A percentile compares a stretch with the other conserved stretches of the same genome.
Conservation (phyloP, 2,888 invertebrate genomes). For the Pegoplata infirma region DNA sequence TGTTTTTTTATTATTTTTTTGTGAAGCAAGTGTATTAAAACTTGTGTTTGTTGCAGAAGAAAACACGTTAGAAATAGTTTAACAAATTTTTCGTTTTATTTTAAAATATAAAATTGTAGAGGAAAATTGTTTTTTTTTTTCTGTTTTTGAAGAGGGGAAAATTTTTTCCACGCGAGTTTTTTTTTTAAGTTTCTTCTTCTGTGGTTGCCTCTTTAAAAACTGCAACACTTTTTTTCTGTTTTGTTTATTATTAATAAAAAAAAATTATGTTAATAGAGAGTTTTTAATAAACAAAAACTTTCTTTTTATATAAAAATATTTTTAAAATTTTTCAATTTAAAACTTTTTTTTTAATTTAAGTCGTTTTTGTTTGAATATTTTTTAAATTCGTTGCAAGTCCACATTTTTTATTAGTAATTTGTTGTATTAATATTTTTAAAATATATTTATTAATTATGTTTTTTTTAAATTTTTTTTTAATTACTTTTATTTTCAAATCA, state of each 20-base stretch:
- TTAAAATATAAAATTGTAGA: slow-evolving; percentile 30
- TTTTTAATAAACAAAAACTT: slow-evolving; percentile 33
- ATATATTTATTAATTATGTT: too few relatives aligned
- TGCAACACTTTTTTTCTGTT: slow-evolving; percentile 19
- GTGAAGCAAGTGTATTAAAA: slow-evolving; percentile 50
- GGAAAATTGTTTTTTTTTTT: slow-evolving; percentile 49
- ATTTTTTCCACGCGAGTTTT: slow-evolving; percentile 44
- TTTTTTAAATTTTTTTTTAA: neutral
- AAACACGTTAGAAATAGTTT: slow-evolving; percentile 42
- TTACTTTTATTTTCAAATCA: slow-evolving; percentile 24
- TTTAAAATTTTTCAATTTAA: neutral
- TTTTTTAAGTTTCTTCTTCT: slow-evolving; percentile 7
- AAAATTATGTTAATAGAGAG: slow-evolving; percentile 26
- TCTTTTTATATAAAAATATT: slow-evolving; percentile 33
- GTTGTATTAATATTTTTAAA: too few relatives aligned
- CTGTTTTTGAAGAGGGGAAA: slow-evolving; percentile 35
- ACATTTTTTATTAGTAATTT: slow-evolving; percentile 12
- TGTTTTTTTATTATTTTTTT: too few relatives aligned
- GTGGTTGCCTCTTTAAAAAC: slow-evolving; percentile 21
- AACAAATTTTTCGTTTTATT: slow-evolving; percentile 7
- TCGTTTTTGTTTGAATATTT: slow-evolving; percentile 11
- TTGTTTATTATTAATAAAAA: too few relatives aligned
- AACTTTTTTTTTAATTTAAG: neutral
- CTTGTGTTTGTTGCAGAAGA: neutral
- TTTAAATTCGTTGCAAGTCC: slow-evolving; percentile 17